Percentiles rank a stretch among this genome's conserved stretches.
Evolutionary conservation across 2,113 vertebrate species (phyloP).

Genomic region (Amia ocellicauda): DNA sequence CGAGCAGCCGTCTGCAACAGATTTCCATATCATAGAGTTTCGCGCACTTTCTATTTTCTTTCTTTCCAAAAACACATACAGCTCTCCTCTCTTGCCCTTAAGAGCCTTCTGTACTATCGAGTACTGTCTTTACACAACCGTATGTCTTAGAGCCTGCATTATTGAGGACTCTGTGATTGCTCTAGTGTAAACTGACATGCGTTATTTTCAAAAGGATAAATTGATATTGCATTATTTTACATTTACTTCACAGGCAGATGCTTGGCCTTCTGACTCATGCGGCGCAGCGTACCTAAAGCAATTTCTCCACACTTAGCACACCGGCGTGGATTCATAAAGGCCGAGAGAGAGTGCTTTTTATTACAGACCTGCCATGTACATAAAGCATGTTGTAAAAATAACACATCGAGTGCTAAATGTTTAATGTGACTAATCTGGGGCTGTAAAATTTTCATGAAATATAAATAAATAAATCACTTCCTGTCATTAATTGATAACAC

Average conservation of each 20-base stretch:
- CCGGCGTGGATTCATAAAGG: constrained; percentile 41
- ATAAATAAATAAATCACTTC: constrained; percentile 50
- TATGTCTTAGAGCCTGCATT: too few relatives aligned
- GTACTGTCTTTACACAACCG: too few relatives aligned
- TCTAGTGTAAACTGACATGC: too few relatives aligned
- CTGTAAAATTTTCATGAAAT: constrained; percentile 49
- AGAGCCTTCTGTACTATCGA: too few relatives aligned
- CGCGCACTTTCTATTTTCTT: too few relatives aligned
- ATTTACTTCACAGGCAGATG: background rate
- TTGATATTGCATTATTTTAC: too few relatives aligned
- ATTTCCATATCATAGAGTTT: too few relatives aligned
- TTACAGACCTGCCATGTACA: background rate
- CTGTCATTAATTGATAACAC: constrained; percentile 15
- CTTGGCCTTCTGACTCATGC: background rate
- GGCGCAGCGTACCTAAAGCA: background rate
- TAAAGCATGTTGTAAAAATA: constrained; percentile 13
- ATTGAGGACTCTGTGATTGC: too few relatives aligned
- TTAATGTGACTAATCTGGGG: constrained; percentile 47
- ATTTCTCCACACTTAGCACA: background rate
- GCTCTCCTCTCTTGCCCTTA: too few relatives aligned
- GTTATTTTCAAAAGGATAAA: too few relatives aligned
- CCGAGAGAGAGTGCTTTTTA: constrained; percentile 23
- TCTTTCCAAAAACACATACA: too few relatives aligned
- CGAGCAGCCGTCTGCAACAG: too few relatives aligned
- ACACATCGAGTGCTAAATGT: constrained; percentile 41